Evolutionary conservation across 2,888 invertebrate genomes (phyloP).

Genomic region (Allolobophora icterica): DNA sequence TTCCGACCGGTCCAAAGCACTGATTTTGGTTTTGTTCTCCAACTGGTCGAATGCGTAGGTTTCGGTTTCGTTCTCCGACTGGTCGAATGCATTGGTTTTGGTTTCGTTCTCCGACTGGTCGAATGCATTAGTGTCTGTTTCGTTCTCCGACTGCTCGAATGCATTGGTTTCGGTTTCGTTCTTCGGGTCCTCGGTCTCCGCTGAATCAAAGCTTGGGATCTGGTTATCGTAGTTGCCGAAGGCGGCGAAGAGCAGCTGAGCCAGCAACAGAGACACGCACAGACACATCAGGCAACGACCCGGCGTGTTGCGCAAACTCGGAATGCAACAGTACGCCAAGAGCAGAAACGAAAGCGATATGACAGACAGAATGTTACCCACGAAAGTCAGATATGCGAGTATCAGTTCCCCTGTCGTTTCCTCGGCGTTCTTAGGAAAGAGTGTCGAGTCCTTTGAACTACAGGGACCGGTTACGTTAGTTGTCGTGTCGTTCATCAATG

Average conservation of each 20-base stretch:
- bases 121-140: not conserved
- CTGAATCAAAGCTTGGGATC: not conserved
- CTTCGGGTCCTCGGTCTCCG: not conserved
- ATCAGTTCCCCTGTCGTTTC: not conserved
- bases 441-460: not conserved
- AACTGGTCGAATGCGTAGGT: too few relatives aligned
- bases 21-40: not conserved
- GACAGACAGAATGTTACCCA: constrained; percentile 6
- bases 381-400: constrained; percentile 21
- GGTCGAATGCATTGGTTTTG: not conserved
- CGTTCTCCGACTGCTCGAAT: not conserved
- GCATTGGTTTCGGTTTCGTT: not conserved
- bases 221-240: not conserved
- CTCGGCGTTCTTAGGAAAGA: not conserved
- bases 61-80: not conserved
- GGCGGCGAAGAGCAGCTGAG: constrained; percentile 28
- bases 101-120: too few relatives aligned
- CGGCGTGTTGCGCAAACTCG: constrained; percentile 14
- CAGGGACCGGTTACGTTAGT: not conserved
- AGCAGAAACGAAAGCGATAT: not conserved
- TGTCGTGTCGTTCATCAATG: too few relatives aligned
- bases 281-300: constrained; percentile 31
- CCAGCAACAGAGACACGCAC: not conserved
- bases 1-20: too few relatives aligned
- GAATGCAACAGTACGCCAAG: not conserved